Evolutionary conservation across 2,888 invertebrate genomes (phyloP), one percentile per base, ranked within the genome.

Genomic region (Cacoxenus indagator): DNA sequence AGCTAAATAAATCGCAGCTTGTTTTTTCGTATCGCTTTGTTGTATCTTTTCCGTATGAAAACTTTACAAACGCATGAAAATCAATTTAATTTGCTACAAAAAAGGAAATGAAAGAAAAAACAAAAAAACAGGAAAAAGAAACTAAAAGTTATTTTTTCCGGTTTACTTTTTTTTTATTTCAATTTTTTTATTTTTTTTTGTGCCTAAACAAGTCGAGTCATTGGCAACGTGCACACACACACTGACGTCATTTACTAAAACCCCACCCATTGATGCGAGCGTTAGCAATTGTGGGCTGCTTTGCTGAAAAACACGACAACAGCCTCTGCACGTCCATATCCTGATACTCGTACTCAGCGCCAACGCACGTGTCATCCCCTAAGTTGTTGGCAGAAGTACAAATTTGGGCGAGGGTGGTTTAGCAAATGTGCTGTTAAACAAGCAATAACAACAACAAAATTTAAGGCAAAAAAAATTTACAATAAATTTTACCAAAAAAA

Each of bases 151-250:
- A 48, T n/a, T 31, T 67, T 61, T 61, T 62, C 2, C 6, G 14
- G 1, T 2, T 27, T 51, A 67, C 65, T 57, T 65, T 64, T 45
- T 43, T 61, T 43, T 19, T 64, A 29, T 67, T 73, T 65, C 27
- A 19, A 67, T 6, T 26, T 46, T 54, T 46, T 27, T 46, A 65
- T 51, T 48, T 48, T 64, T 19, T 11, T 27, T 19, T 64, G 27
- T 64, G 48, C 61, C 48, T 64, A 81, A 80, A 78, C 76, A 76
- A 80, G 84, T 80, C 84, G 83, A 79, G 79, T 79, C 79, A 79
- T 83, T 79, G 82, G 75, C 73, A 78, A 78, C 45, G 48, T 26
- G 4, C 37, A 19, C 4, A 19, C 24, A 55, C 55, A 55, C 55
- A 27, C 8, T 8, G 2, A 55, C 19, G 27, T n/a, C 19, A 22